Evolutionary conservation across 2,888 invertebrate genomes (phyloP).

Genomic region (Pinctada fucata): DNA sequence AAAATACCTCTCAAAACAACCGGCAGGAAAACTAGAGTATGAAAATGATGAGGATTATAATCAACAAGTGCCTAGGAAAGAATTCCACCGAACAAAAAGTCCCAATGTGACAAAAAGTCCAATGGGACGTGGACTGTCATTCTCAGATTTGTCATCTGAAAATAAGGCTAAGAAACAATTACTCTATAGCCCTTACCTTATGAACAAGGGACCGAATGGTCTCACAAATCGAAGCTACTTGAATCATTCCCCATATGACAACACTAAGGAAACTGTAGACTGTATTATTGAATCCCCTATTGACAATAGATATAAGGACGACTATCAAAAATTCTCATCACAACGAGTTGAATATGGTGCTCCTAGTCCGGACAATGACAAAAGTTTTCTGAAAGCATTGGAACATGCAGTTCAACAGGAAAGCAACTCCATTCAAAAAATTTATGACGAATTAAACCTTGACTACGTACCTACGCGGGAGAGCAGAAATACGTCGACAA

Average conservation of each 20-base stretch:
- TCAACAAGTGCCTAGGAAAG: conserved; percentile 35
- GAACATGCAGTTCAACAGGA: conserved; percentile 52
- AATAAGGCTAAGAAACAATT: conserved; percentile 41
- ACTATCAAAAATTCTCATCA: conserved; percentile 22
- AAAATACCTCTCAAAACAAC: conserved; percentile 47
- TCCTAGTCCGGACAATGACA: conserved; percentile 44
- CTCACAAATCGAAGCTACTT: conserved; percentile 33
- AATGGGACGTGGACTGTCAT: conserved; percentile 13
- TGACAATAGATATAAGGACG: conserved; percentile 26
- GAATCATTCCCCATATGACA: conserved; percentile 26
- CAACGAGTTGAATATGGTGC: conserved; percentile 17
- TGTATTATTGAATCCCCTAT: conserved; percentile 38
- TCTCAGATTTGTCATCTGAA: conserved; percentile 8
- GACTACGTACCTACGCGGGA: conserved; percentile 21
- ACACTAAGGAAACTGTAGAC: conserved; percentile 30
- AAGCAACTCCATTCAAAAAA: conserved; percentile 36
- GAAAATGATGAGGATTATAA: conserved; percentile 48
- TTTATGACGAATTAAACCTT: conserved; percentile 50
- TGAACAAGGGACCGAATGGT: conserved; percentile 48
- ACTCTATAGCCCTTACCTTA: conserved; percentile 51
- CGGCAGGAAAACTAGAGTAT: conserved; percentile 45
- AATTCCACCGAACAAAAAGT: conserved; percentile 37
- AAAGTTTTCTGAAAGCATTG: conserved; percentile 53
- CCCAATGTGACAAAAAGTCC: conserved; percentile 41
- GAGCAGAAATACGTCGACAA: conserved; percentile 21